phyloP scores from a whole-genome alignment of 2,888 invertebrate species.

The Crioceris asparagi region DNA sequence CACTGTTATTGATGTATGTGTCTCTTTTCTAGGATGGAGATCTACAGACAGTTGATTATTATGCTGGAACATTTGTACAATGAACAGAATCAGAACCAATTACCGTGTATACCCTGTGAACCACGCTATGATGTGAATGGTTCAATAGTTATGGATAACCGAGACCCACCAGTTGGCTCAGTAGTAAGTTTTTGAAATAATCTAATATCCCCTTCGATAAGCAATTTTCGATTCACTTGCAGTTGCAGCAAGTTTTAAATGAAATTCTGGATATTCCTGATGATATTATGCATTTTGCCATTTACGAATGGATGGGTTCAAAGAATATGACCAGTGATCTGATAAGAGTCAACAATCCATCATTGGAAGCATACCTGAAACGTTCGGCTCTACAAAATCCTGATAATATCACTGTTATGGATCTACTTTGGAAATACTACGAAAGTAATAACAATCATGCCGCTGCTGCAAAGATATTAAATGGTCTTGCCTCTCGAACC shows the following conservation, averaged over 20 bases:
- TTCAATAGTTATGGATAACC: conserved; percentile 11
- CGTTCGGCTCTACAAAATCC: conserved; percentile 47
- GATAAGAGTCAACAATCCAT: conserved; percentile 54
- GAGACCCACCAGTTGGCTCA: conserved; percentile 10
- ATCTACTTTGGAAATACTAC: conserved; percentile 92
- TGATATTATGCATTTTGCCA: conserved; percentile 79
- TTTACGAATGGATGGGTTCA: conserved; percentile 88
- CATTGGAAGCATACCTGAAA: conserved; percentile 66
- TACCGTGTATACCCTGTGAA: conserved; percentile 7
- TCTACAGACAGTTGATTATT: conserved; percentile 76
- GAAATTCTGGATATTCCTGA: conserved; percentile 63
- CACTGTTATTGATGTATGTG: too few relatives aligned
- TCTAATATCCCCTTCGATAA: too few relatives aligned
- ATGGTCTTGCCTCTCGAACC: conserved; percentile 69
- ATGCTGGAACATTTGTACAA: conserved; percentile 59
- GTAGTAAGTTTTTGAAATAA: conserved; percentile 9
- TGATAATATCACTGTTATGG: conserved; percentile 43
- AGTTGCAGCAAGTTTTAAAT: conserved; percentile 52
- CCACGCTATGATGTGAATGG: conserved; percentile 11
- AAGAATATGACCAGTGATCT: conserved; percentile 63
- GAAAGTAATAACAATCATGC: conserved; percentile 86
- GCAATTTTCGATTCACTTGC: conserved; percentile 11
- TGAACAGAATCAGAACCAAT: conserved; percentile 17
- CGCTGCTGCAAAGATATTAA: conserved; percentile 83
- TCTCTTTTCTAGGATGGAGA: conserved; percentile 59